These are phyloP conservation scores for Zhuqinia jingwanae DNA, from an alignment of 2,888 invertebrate genomes.

Conservation along the genomic window DNA sequence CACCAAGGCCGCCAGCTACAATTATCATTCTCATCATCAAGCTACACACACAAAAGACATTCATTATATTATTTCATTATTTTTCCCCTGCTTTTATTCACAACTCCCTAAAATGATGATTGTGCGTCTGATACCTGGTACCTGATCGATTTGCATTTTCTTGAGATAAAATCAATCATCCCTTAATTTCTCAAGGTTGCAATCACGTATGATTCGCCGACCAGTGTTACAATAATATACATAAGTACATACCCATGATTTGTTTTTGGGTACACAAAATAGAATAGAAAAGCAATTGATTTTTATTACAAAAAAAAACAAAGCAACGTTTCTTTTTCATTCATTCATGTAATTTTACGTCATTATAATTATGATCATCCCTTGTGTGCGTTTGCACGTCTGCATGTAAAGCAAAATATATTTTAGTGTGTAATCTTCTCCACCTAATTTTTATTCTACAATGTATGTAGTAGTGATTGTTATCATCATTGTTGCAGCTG, in stretches of 20 bases:
- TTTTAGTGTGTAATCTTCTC: not conserved
- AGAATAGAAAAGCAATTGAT: not conserved
- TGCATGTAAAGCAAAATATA: not conserved
- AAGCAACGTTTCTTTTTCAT: constrained; percentile 2
- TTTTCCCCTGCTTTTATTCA: not conserved
- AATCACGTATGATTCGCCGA: too few species aligned
- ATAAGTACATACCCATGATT: too few species aligned
- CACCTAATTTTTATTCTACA: constrained; percentile 1
- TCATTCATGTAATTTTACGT: not conserved
- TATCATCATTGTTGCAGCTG: not conserved
- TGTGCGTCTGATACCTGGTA: not conserved
- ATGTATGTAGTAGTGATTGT: not conserved
- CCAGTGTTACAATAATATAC: too few species aligned
- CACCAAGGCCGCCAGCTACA: not conserved
- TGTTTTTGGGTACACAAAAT: not conserved
- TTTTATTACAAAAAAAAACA: constrained; percentile 11
- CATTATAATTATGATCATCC: too few species aligned
- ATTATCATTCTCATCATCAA: not conserved
- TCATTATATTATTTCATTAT: not conserved
- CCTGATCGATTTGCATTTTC: not conserved
- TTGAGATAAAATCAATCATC: not conserved
- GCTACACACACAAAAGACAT: not conserved
- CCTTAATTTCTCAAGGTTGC: constrained; percentile 19
- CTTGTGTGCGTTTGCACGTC: too few species aligned
- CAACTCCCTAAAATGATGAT: not conserved